Conservation (phyloP, 2,113 vertebrate species). For the Elgaria multicarinata region DNA sequence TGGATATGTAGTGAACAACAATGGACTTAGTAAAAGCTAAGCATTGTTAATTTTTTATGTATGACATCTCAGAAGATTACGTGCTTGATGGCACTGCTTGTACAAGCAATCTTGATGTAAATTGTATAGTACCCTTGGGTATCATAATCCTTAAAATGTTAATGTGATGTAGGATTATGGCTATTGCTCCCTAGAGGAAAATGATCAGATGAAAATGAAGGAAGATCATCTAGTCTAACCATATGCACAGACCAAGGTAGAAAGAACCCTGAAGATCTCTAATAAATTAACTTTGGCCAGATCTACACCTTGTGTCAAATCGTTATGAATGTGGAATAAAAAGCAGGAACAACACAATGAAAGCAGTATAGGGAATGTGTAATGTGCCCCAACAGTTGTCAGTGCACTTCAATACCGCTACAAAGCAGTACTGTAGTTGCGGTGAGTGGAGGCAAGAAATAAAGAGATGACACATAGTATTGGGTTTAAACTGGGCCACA, state of each 20-base stretch:
- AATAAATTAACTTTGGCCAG: neutral
- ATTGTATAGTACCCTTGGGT: neutral
- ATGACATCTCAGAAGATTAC: constrained; percentile 17
- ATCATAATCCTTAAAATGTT: constrained; percentile 23
- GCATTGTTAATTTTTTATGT: neutral
- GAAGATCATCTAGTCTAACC: constrained; percentile 24
- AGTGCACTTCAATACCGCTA: too few species aligned
- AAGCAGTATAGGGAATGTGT: too few species aligned
- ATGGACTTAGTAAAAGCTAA: neutral
- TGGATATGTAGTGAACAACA: constrained; percentile 13
- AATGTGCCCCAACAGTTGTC: too few species aligned
- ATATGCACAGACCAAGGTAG: neutral
- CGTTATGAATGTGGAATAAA: too few species aligned
- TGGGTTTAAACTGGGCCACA: too few species aligned
- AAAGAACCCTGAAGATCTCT: neutral
- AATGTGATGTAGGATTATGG: neutral
- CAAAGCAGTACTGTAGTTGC: too few species aligned
- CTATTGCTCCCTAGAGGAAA: constrained; percentile 5
- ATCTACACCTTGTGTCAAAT: too few species aligned
- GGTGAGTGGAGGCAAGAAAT: too few species aligned
- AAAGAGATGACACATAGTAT: too few species aligned
- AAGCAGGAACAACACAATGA: too few species aligned
- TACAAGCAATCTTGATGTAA: constrained; percentile 6
- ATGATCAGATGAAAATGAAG: neutral
- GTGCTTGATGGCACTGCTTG: neutral